Evolutionary conservation across 2,113 vertebrate species (phyloP), one percentile per base, ranked within the genome.

Genomic region (Pseudorhombus dupliciocellatus): DNA sequence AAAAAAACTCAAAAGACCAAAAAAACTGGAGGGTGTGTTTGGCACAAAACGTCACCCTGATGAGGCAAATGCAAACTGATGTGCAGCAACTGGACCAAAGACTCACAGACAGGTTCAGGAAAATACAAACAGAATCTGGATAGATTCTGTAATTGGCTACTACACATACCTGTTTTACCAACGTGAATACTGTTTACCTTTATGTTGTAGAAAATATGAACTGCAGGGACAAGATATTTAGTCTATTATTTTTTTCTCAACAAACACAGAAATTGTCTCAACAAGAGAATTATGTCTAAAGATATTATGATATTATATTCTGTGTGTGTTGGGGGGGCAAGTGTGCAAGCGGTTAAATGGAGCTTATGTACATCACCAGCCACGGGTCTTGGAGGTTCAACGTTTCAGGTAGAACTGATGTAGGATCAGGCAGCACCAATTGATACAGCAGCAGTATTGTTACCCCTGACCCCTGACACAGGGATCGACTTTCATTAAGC

Each of bases 291-390:
- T 10, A 56, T 46, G 1, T 63, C 30, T 53, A 37, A 51, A 74
- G 11, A 65, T 37, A 14, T 22, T 52, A 25, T 21, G n/a, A n/a
- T n/a, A n/a, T n/a, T n/a, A 25, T 72, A 64, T 76, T 59, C 8
- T 62, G 63, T 61, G 52, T 76, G 53, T 70, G 20, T 50, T 28
- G 21, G 24, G 55, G 24, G 24, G 58, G 42, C 11, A 18, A 20
- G 40, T 58, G 46, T 70, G 78, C 55, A 66, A 80, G 70, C 81
- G 22, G 44, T 58, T 34, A 46, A 22, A 37, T 68, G 77, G 59
- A 68, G 67, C 26, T 24, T 77, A 71, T 81, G 64, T 83, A 87
- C 83, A 90, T 87, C 87, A 89, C 75, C 77, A 84, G 84, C 75
- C 60, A 22, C 66, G 73, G 85, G 83, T 89, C 75, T 79, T 34